Base-by-base conservation (phyloP, 2,888 invertebrate species). In the Pandemis heparana region DNA sequence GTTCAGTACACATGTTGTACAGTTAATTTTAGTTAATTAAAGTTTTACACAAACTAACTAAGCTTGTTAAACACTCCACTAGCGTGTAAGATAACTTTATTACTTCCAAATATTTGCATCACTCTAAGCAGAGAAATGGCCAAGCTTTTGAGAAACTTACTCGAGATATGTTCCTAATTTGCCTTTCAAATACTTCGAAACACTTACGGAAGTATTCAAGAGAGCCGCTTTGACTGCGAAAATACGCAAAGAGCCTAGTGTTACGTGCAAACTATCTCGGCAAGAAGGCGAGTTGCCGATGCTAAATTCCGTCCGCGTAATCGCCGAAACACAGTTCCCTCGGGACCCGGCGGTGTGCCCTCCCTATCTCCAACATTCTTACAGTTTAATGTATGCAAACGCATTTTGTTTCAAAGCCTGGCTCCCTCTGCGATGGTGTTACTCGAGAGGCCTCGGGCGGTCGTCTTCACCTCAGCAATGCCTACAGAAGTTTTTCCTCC, bases 381-480 rank as follows among this genome's bases (percentile, higher is more conserved):
- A 92, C 88, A 92, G 89, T 94, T 94, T 94, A 94, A 94, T 94
- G 91, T 94, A 94, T 94, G 94, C 94, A 94, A 94, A 94, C 94
- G 94, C 94, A 94, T 94, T 94, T 94, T 94, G 94, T 94, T 94
- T 92, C 94, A 92, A 94, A 94, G 93, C 91, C 89, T 89, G 83
- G 89, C 88, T 90, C 94, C 92, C 93, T 89, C 87, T 88, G 89
- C 90, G 83, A 90, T 86, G 90, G 90, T 88, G 90, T 91, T 91
- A 88, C 87, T 88, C 78, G 83, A 89, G 88, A 85, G 85, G 92
- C 94, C 92, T 90, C 88, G 70, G 86, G 92, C 91, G 80, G 78
- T 83, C 87, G 78, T 83, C 87, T 83, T 87, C 88, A 87, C 89
- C 87, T 90, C 82, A 81, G 84, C 79, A 79, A 75, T 76, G 77